Evolutionary conservation across 2,113 vertebrate species (phyloP), one percentile per base, ranked within the genome.

Genomic region (Chroicocephalus ridibundus): DNA sequence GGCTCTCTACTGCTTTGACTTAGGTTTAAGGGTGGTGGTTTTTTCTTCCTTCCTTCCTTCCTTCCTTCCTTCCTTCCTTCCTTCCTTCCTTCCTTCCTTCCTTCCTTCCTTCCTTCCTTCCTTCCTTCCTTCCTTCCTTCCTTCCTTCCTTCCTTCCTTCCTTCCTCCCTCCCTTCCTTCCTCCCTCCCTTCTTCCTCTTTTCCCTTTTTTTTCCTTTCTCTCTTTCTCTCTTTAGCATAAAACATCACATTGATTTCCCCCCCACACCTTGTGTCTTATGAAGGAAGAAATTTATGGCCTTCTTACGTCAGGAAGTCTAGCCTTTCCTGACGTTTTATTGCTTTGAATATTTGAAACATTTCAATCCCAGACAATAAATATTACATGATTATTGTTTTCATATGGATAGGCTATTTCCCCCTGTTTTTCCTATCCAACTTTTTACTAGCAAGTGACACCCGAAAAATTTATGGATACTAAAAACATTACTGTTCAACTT

Each of bases 331-430:
- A 98, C 88, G 8, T 98, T 98, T 98, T 98, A 98, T 98, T 98
- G 95, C 97, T 97, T 96, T 97, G 97, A 97, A 60, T 98, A 97
- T 98, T 98, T 98, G 97, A 98, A 98, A 97, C 97, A 96, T 98
- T 98, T 98, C 97, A 98, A 98, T 98, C 95, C 97, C 98, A 98
- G 98, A 98, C 97, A 98, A 98, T 98, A 98, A 98, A 98, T 98
- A 98, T 96, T 98, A 97, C 86, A 96, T 98, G 97, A 98, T 98
- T 98, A 98, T 98, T 98, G 94, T 98, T 98, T 98, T 98, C 98
- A 98, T 98, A 98, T 98, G 98, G 97, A 97, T 97, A 97, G 95
- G 89, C 92, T 98, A 96, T 98, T 98, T 97, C 97, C 93, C 94
- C 87, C 77, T 82, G 65, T 86, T 97, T 97, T 98, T 97, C 81